A percentile compares a stretch with the other conserved stretches of the same genome.
phyloP scores from a whole-genome alignment of 2,888 invertebrate species.

The Pristionchus mayeri region DNA sequence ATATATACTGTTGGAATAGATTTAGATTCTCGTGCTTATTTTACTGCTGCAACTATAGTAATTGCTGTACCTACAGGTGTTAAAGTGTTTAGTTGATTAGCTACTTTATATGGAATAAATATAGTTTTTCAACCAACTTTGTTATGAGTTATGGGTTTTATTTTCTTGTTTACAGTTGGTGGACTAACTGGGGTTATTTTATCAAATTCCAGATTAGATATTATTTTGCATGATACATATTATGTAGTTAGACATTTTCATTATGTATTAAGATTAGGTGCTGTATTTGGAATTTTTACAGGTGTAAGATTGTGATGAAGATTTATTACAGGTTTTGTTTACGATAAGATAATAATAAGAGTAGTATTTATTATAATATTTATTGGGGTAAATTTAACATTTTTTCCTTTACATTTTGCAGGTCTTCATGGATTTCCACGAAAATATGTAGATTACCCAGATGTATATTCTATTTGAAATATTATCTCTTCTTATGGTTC shows the following conservation, averaged over 20 bases:
- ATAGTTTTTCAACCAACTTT: constrained; percentile 81
- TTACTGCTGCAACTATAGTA: constrained; percentile 89
- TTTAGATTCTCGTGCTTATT: constrained; percentile 88
- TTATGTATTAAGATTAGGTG: constrained; percentile 87
- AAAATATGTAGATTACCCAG: constrained; percentile 85
- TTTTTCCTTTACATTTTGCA: constrained; percentile 87
- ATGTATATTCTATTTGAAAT: constrained; percentile 83
- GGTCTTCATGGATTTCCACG: constrained; percentile 85
- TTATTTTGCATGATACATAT: constrained; percentile 87
- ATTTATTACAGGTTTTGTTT: constrained; percentile 82
- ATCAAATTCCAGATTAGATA: constrained; percentile 86
- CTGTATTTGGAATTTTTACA: constrained; percentile 86
- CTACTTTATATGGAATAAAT: constrained; percentile 83
- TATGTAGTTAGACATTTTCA: constrained; percentile 89
- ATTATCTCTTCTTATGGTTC: constrained; percentile 83
- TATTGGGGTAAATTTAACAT: constrained; percentile 86
- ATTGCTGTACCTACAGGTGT: constrained; percentile 89
- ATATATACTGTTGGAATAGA: constrained; percentile 90
- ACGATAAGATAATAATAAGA: constrained; percentile 82
- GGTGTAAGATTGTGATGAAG: constrained; percentile 85
- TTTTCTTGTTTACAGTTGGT: constrained; percentile 86
- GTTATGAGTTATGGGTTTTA: constrained; percentile 85
- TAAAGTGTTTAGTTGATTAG: constrained; percentile 88
- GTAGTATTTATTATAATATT: constrained; percentile 85
- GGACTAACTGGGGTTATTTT: constrained; percentile 81